Base-by-base conservation (phyloP, 2,888 invertebrate species). In the Abscondita cerata region DNA sequence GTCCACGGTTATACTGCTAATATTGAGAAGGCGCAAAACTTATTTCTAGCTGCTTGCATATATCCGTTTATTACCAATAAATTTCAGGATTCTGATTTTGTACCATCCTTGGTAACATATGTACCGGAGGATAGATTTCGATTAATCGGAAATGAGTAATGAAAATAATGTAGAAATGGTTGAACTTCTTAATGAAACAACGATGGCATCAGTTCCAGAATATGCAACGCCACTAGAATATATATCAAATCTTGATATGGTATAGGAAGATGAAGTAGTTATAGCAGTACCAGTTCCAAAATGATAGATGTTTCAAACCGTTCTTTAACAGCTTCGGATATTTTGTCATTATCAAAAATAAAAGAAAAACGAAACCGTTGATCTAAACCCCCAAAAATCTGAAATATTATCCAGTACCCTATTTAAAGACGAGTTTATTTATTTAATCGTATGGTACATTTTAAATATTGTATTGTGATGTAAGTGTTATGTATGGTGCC, bases 21-120 rank as follows among this genome's bases (percentile, higher is more conserved):
- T 25, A 25, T 25, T 25, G 4, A 25, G 6, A 25, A 25, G 25
- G 25, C 25, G 25, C 25, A 25, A 25, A 25, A 51, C 16, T 34
- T 41, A 12, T 61, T 61, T 36, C 9, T 11, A 11, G 52, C 36
- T 38, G 19, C 52, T 36, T 52, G 61, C 46, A 61, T 61, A 55
- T 61, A 19, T 33, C 61, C 61, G 52, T 61, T n/a, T 12, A 33
- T 1, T 13, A 13, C 34, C 4, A 19, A 51, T 36, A 15, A 2
- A 9, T 51, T 51, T 51, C 13, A 31, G 2, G 48, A 31, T 5
- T 5, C 15, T 20, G 47, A 47, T 25, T 47, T 47, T 20, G 47
- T 25, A 5, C 47, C 47, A 20, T 47, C 47, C n/a, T n/a, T n/a
- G n/a, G 44, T 44, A 13, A 44, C 44, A 44, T 15, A 44, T 44